Evolutionary conservation across 2,113 vertebrate genomes (phyloP), one percentile per base, ranked within the genome.

Genomic region (Callaeas wilsoni): DNA sequence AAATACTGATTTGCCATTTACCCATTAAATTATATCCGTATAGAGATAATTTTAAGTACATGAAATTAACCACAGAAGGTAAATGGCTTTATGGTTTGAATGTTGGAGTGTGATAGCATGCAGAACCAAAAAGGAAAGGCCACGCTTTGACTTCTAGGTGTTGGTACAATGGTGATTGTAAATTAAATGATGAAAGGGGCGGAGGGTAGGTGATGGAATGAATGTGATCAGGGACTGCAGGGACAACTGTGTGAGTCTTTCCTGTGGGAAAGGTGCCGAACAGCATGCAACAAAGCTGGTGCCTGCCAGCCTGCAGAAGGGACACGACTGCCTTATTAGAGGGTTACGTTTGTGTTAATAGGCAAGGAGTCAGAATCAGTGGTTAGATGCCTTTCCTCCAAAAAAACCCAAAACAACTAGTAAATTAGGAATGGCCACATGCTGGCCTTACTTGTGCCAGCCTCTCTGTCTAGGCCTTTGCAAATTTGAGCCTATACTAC

Each of bases 281-380:
- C 12, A 74, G 37, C 41, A 29, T 8, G 22, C 29, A 76, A 59
- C 46, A 95, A 78, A 68, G 27, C 41, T 73, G 62, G 17, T 68
- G 60, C 53, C 37, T 57, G 57, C 49, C 62, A 89, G 44, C 17
- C 30, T 44, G 46, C 62, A 64, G 63, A 50, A 82, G 18, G 41
- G 29, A 90, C 19, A 16, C 0, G 0, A 42, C 55, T 29, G 21
- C 49, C 13, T 62, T 37, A 18, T 3, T 64, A 39, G 55, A 1
- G 1, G 42, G 20, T 33, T 42, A n/a, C 0, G 1, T 32, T 14
- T 56, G 57, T 56, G 29, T 14, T 56, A 59, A 62, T 5, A 49
- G 33, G 29, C 0, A 1, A 86, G 42, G 19, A n/a, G 13, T 19
- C 11, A 46, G 89, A 83, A 52, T 39, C 50, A 30, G 27, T 17